Base-by-base conservation (phyloP, 2,113 vertebrate genomes). In the Clarias batrachus region DNA sequence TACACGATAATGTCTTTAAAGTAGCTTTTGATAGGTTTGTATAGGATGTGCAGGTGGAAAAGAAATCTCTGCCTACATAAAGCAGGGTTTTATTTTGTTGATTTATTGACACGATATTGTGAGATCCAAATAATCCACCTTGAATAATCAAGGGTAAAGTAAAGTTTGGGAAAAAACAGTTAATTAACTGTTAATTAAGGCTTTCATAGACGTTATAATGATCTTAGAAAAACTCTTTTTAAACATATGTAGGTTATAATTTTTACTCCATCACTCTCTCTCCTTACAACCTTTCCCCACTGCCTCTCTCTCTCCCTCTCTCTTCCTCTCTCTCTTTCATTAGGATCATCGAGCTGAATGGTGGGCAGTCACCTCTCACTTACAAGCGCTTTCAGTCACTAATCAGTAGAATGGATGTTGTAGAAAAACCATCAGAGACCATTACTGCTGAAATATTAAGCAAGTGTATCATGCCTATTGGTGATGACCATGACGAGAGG, bases 341-440 rank as follows among this genome's bases (percentile, higher is more conserved):
- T 16, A 97, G 97, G 93, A 96, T 97, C 90, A 97, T 97, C 90
- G 96, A 97, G 90, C 90, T 96, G 87, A 97, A 97, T 91, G 96
- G 96, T 87, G 96, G 96, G 6, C 97, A 96, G 60, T 95, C 96
- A 0, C 96, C 97, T 91, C 94, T 97, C 85, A 97, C 97, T n/a
- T 97, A 97, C 86, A 97, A 97, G 88, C 92, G 96, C 86, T 97
- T 97, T 91, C 96, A 97, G 92, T 96, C 95, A 17, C 90, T 97
- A 0, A 96, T 97, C 89, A 97, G 96, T 86, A 95, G 94, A 92
- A 97, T 97, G 97, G 96, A 96, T 30, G 93, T 95, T 2, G 89
- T 97, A 84, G 96, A 96, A 87, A 94, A 93, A 73, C 96, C 96
- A 63, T 95, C 94, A 59, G 96, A 96, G 87, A 95, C 96, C 4